These are phyloP conservation scores for Drosophila recens DNA, from an alignment of 2,888 invertebrate genomes.

Conservation along the genomic window DNA sequence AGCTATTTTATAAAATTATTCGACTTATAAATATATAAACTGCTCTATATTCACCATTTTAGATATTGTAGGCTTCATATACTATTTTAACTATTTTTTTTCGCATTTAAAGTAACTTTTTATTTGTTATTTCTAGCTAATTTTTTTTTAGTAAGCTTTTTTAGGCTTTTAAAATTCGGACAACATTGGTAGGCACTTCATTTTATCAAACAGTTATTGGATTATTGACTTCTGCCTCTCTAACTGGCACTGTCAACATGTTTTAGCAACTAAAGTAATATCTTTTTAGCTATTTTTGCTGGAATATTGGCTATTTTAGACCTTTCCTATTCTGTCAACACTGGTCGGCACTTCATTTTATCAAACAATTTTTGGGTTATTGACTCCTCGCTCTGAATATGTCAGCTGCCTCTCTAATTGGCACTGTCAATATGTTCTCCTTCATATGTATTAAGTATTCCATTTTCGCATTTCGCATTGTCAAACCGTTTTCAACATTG, in stretches of 20 bases:
- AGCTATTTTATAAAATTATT: too few relatives aligned
- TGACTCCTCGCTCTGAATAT: conserved; percentile 41
- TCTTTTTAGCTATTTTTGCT: too few relatives aligned
- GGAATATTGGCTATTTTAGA: too few relatives aligned
- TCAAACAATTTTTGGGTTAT: conserved; percentile 64
- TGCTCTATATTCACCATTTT: too few relatives aligned
- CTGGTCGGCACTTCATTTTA: conserved; percentile 35
- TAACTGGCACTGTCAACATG: conserved; percentile 76
- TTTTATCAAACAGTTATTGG: conserved; percentile 59
- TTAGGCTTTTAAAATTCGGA: too few relatives aligned
- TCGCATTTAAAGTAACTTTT: too few relatives aligned
- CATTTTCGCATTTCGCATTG: conserved; percentile 55
- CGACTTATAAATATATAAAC: too few relatives aligned
- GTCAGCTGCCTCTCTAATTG: conserved; percentile 65
- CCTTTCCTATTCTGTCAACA: neutral
- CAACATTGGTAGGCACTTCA: conserved; percentile 17
- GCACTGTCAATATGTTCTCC: conserved; percentile 74
- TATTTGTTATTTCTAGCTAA: too few relatives aligned
- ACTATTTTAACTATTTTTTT: too few relatives aligned
- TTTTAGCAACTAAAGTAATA: neutral
- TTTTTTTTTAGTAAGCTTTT: neutral
- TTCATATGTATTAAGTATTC: conserved; percentile 51
- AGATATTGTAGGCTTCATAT: too few relatives aligned
- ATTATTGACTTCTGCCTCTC: conserved; percentile 51
- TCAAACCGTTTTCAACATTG: conserved; percentile 80